Evolutionary conservation across 2,797 vertebrate genomes (phyloP).

Genomic region (Chelon auratus): DNA sequence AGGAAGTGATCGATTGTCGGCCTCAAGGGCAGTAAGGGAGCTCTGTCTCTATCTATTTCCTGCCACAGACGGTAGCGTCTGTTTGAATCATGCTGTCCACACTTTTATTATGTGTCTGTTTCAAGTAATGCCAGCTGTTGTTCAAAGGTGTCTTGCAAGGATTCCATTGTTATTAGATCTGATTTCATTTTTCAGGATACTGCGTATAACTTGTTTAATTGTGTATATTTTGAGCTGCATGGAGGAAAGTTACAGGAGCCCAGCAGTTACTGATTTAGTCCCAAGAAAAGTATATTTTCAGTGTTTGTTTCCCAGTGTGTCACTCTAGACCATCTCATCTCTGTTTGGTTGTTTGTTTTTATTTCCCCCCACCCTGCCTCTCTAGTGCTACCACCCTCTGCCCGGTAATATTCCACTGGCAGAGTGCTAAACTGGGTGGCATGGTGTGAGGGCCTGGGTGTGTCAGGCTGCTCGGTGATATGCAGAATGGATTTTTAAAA

Average conservation of each 20-base stretch:
- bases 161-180: constrained; percentile 18
- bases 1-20: constrained; percentile 82
- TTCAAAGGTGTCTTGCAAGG: constrained; percentile 35
- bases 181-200: constrained; percentile 8
- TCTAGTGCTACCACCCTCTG: constrained; percentile 49
- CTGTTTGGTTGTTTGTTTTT: constrained; percentile 78
- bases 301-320: constrained; percentile 53
- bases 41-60: constrained; percentile 79
- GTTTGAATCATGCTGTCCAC: constrained; percentile 50
- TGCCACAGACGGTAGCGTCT: constrained; percentile 66
- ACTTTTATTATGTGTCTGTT: constrained; percentile 57
- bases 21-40: constrained; percentile 72
- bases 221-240: background rate
- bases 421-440: constrained; percentile 70
- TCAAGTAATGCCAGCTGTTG: constrained; percentile 68
- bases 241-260: constrained; percentile 33
- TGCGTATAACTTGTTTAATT: background rate
- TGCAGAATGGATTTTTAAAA: constrained; percentile 40
- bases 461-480: constrained; percentile 35
- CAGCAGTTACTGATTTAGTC: constrained; percentile 39
- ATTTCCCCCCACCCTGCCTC: constrained; percentile 56
- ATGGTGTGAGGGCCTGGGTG: constrained; percentile 59
- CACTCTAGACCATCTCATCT: constrained; percentile 54
- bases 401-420: constrained; percentile 80
- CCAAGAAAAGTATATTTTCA: constrained; percentile 34